Base-by-base conservation (phyloP, 2,113 vertebrate genomes). In the Laticauda laticaudata region DNA sequence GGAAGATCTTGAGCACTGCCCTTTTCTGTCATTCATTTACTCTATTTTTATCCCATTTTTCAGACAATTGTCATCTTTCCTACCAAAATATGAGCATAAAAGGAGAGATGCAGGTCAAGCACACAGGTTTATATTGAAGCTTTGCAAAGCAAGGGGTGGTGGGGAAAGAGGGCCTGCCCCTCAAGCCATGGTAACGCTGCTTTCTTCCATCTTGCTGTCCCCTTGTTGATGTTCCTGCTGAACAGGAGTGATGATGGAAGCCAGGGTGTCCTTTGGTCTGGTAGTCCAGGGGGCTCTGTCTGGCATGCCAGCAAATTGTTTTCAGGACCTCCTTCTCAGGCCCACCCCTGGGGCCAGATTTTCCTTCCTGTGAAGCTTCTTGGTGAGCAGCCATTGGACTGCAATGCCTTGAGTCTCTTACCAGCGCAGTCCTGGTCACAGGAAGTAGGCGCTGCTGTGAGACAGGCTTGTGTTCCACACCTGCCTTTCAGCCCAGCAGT, bases 401-500 rank as follows among this genome's bases (percentile, higher is more conserved):
- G 15, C n/a, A 34, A 1, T 3, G 69, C 69, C 69, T 81, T 81
- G 15, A 20, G 48, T 48, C 34, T 81, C 69, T 81, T 14, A 1
- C 34, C 1, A 39, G n/a, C 81, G 54, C 64, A 93, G 57, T 94
- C 94, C 43, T 94, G 93, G 92, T 51, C 5, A n/a, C 3, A 5
- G 81, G 15, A 75, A 15, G 48, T 3, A 53, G 53, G 64, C 6
- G 48, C 6, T 45, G 48, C 15, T 29, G 56, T 48, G 10, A 43
- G 88, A 51, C 24, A 3, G n/a, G 10, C 15, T 24, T 26, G n/a
- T n/a, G 24, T 43, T 57, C 85, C 59, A 93, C 95, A 94, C 75
- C 95, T 95, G 89, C 94, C 94, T 94, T 94, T 94, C 88, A 93
- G 94, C 93, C 23, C 86, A 64, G 61, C 7, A 20, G 29, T 93